Evolutionary conservation across 2,888 invertebrate species (phyloP).

Genomic region (Candidula unifasciata): DNA sequence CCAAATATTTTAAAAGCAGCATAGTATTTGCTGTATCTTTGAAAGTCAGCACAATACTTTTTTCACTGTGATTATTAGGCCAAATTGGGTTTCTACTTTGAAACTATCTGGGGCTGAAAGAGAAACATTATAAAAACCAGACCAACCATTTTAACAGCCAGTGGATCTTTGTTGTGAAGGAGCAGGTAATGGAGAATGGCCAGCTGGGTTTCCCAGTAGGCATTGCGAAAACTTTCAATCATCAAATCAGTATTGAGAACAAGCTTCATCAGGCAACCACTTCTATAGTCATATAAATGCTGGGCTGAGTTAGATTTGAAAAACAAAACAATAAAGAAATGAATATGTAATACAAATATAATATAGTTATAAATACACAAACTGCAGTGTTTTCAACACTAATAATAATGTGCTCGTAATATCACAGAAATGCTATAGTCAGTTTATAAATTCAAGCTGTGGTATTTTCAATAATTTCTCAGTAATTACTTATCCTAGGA

Average conservation of each 20-base stretch:
- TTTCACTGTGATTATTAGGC: too few species aligned
- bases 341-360: neutral
- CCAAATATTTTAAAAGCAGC: too few species aligned
- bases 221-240: conserved; percentile 61
- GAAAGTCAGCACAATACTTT: too few species aligned
- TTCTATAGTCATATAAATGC: conserved; percentile 59
- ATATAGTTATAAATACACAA: neutral
- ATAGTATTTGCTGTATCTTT: too few species aligned
- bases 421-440: too few species aligned
- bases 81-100: too few species aligned
- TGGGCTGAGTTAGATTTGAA: conserved; percentile 25
- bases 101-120: too few species aligned
- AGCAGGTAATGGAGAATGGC: conserved; percentile 90
- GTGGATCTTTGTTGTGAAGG: conserved; percentile 87
- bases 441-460: too few species aligned
- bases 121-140: neutral
- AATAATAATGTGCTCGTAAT: too few species aligned
- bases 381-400: neutral
- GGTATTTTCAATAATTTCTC: too few species aligned
- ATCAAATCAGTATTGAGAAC: conserved; percentile 60
- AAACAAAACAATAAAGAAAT: neutral
- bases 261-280: conserved; percentile 63
- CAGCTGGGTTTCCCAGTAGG: conserved; percentile 67
- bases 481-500: too few species aligned
- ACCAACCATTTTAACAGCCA: conserved; percentile 85